Base-by-base conservation (phyloP, 1,140 invertebrate genomes). In the Stegodyphus mimosarum region DNA sequence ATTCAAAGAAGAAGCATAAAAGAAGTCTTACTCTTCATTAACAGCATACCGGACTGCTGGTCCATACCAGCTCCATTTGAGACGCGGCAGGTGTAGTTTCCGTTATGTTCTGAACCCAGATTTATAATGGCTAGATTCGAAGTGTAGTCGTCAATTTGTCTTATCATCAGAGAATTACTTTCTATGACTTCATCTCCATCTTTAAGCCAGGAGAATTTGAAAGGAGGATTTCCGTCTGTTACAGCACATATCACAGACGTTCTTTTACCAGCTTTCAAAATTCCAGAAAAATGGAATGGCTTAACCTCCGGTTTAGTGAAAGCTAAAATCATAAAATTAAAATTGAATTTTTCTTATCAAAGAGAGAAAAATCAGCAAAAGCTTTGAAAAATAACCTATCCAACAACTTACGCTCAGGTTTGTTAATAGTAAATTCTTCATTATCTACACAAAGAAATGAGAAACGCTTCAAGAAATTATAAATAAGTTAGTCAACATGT, bases 211-310 rank as follows among this genome's bases (percentile, higher is more conserved):
- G 49, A 7, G 51, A 88, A 81, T 33, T 86, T 53, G 33, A 88
- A 86, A n/a, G 88, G 88, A 48, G 76, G 75, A 87, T 88, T 87
- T 50, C 88, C 88, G 60, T 86, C 71, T 6, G 74, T 71, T 7
- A 88, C 81, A 18, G 86, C 52, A 66, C 88, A 88, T 48, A 93
- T 92, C 55, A 95, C 90, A 88, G 92, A 92, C 52, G 91, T 91
- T 86, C 92, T 91, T 81, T 92, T 94, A 64, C 95, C 95, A 88
- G 93, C 93, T 70, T 94, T 92, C 77, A 94, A 93, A 50, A 93
- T 93, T n/a, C 60, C 52, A 17, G 87, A 70, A 83, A 88, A 86
- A 33, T 76, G 72, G 52, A 87, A 83, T 60, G 76, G 70, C 33
- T 60, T 73, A 53, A 88, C 83, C 49, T 55, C 33, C 50, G 87